A percentile compares a stretch with the other conserved stretches of the same genome.
These are phyloP conservation scores for Galaxea fascicularis DNA, from an alignment of 92 coral and sea anemone species.

Conservation along the genomic window DNA sequence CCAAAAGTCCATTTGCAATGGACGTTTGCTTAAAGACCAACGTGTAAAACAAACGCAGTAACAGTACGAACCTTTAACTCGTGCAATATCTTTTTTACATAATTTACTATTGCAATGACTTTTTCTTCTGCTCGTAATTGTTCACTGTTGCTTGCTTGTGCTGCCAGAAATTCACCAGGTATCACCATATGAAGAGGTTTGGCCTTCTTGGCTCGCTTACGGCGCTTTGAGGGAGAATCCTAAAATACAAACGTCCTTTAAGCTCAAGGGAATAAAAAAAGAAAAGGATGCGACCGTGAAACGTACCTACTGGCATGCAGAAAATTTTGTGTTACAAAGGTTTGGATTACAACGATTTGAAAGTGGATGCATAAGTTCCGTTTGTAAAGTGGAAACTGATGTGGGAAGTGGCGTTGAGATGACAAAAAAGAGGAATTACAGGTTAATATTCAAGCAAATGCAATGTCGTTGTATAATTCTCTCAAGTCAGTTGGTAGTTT, in stretches of 20 bases:
- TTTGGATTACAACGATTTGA: background rate
- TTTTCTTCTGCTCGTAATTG: background rate
- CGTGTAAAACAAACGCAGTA: background rate
- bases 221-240: conserved; percentile 84
- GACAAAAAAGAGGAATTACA: background rate
- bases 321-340: background rate
- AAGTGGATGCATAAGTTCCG: background rate
- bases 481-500: no score
- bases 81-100: conserved; percentile 45
- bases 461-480: no score
- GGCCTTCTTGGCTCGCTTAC: conserved; percentile 71
- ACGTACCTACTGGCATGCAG: background rate
- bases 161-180: conserved; percentile 50
- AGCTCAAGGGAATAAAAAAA: background rate
- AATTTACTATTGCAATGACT: background rate
- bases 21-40: no score
- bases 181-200: conserved; percentile 80
- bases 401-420: no score
- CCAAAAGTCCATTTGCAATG: no score
- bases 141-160: background rate
- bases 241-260: background rate
- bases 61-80: conserved; percentile 69
- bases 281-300: background rate
- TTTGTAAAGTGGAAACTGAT: background rate
- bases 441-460: no score